Evolutionary conservation across 2,888 invertebrate genomes (phyloP).

Genomic region (Perizoma flavofasciatum): DNA sequence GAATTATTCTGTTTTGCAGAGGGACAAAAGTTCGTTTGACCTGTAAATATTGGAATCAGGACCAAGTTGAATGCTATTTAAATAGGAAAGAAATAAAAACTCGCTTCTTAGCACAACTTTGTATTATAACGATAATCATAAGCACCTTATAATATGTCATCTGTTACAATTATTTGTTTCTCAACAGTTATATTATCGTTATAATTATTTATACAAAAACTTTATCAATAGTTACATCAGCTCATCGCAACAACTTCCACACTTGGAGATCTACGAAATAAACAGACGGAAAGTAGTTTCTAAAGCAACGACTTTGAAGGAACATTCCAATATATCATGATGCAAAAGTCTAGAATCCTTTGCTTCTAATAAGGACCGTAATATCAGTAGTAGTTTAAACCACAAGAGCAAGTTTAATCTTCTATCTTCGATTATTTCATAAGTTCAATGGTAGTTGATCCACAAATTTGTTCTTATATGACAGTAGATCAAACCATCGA

Average conservation of each 20-base stretch:
- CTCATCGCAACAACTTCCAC: conserved; percentile 53
- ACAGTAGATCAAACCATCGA: too few species aligned
- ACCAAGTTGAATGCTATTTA: too few species aligned
- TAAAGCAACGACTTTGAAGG: background rate
- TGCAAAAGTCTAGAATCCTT: conserved; percentile 15
- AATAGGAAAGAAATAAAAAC: conserved; percentile 43
- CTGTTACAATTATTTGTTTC: conserved; percentile 78
- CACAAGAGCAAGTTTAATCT: too few species aligned
- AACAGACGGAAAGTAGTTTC: conserved; percentile 1
- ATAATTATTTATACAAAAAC: conserved; percentile 82
- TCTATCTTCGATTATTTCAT: too few species aligned
- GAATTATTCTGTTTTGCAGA: too few species aligned
- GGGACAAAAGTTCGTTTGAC: too few species aligned
- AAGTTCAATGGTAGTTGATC: too few species aligned
- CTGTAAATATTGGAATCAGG: too few species aligned
- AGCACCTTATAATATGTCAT: conserved; percentile 83
- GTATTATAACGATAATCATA: conserved; percentile 84
- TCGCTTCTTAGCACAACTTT: conserved; percentile 78
- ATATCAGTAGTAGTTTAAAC: too few species aligned
- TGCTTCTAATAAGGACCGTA: too few species aligned
- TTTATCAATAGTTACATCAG: conserved; percentile 54
- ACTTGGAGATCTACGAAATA: conserved; percentile 10
- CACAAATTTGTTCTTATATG: too few species aligned
- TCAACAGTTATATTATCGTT: conserved; percentile 81
- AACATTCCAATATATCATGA: conserved; percentile 5